A percentile compares a stretch with the other conserved stretches of the same genome.
Evolutionary conservation across 2,888 invertebrate species (phyloP).

Genomic region (Gastrophysa polygoni): DNA sequence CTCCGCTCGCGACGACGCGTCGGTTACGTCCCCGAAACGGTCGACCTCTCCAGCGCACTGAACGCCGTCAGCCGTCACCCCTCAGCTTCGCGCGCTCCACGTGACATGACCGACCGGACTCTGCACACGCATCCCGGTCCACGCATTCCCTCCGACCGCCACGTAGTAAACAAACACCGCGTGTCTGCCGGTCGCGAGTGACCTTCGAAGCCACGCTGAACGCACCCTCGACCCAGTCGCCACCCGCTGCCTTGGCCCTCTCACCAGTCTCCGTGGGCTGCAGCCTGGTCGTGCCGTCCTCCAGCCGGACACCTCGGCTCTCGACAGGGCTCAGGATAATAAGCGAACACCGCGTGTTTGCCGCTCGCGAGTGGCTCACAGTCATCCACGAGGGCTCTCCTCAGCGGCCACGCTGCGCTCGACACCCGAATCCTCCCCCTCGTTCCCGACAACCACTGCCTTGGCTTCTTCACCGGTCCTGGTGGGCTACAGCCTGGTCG

Average conservation of each 20-base stretch:
- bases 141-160: constrained; percentile 43
- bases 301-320: constrained; percentile 51
- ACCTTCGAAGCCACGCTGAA: constrained; percentile 33
- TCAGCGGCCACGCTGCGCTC: constrained; percentile 20
- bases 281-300: constrained; percentile 63
- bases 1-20: constrained; percentile 29
- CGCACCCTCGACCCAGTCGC: constrained; percentile 31
- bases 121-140: constrained; percentile 51
- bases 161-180: constrained; percentile 38
- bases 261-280: constrained; percentile 60
- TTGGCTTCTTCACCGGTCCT: constrained; percentile 59
- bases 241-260: constrained; percentile 58
- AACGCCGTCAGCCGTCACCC: no score
- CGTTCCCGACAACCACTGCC: constrained; percentile 52
- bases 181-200: constrained; percentile 40
- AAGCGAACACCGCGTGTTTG: background rate
- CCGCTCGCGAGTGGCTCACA: constrained; percentile 13
- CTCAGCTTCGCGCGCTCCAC: constrained; percentile 44
- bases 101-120: constrained; percentile 57
- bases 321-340: no score
- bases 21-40: constrained; percentile 20
- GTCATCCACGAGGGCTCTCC: no score
- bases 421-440: constrained; percentile 37
- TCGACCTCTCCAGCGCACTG: constrained; percentile 29
- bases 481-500: constrained; percentile 63